These are phyloP conservation scores for Eulemur rubriventer DNA, from an alignment of 2,797 vertebrate genomes.

Conservation along the genomic window DNA sequence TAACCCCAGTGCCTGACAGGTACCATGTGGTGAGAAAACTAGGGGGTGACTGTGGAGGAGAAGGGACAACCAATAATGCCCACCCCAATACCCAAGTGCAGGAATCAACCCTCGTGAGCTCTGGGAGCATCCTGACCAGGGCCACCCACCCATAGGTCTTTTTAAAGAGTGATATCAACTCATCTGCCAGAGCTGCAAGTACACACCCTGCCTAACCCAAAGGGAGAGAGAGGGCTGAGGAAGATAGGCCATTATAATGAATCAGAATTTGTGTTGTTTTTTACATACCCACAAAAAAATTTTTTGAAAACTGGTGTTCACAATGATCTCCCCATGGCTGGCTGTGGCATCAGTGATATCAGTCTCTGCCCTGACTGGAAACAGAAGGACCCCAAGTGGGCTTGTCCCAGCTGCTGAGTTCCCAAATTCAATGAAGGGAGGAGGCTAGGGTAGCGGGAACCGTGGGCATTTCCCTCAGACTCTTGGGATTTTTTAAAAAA, in stretches of 20 bases:
- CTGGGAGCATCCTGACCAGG: not conserved
- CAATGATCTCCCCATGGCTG: not conserved
- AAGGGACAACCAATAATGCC: not conserved
- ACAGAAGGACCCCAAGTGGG: not conserved
- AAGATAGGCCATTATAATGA: not conserved
- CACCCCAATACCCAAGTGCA: not conserved
- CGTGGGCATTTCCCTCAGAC: not conserved
- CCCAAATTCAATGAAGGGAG: not conserved
- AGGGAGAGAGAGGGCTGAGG: not conserved
- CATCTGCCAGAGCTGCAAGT: not conserved
- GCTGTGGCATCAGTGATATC: not conserved
- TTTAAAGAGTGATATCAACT: not conserved
- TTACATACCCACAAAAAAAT: not conserved
- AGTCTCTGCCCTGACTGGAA: not conserved
- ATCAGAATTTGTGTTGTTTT: not conserved
- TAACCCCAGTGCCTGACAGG: not conserved
- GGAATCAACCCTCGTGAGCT: not conserved
- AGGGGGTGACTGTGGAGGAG: not conserved
- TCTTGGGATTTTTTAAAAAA: not conserved
- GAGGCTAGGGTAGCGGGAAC: accelerated
- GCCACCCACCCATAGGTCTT: not conserved
- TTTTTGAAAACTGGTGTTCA: not conserved
- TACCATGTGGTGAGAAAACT: not conserved
- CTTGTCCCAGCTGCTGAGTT: not conserved
- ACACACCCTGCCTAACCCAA: not conserved